Evolutionary conservation across 2,888 invertebrate species (phyloP).

Genomic region (Camponotus fellah): DNA sequence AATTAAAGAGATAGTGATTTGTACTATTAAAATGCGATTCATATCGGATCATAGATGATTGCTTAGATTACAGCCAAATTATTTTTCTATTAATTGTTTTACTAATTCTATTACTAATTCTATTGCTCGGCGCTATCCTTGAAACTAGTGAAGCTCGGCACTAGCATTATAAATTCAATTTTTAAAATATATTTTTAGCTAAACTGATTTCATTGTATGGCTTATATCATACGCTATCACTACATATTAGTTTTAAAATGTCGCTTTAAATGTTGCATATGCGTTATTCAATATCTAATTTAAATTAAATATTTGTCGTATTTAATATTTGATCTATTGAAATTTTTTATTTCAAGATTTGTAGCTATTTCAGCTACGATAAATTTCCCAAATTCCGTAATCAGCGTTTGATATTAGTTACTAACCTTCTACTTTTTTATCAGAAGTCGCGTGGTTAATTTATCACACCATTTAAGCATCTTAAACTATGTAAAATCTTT

Average conservation of each 20-base stretch:
- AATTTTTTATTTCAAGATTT: not conserved
- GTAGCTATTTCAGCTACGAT: not conserved
- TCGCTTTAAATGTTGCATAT: not conserved
- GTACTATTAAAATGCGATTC: not conserved
- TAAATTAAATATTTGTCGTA: slow-evolving; percentile 10
- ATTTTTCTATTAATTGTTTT: slow-evolving; percentile 25
- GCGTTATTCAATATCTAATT: not conserved
- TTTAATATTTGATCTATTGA: slow-evolving; percentile 3
- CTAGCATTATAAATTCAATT: not conserved
- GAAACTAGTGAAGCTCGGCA: slow-evolving; percentile 20
- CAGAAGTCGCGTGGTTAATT: slow-evolving; percentile 19
- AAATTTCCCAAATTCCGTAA: not conserved
- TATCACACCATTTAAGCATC: slow-evolving; percentile 3
- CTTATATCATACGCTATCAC: not conserved
- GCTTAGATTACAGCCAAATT: not conserved
- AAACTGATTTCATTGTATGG: not conserved
- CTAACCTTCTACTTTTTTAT: slow-evolving; percentile 2
- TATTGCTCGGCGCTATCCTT: not conserved
- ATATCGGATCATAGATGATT: not conserved
- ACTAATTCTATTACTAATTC: too few species aligned
- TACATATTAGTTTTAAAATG: not conserved
- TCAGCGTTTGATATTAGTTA: not conserved
- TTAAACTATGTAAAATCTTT: not conserved
- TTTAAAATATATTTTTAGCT: not conserved
- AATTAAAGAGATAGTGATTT: slow-evolving; percentile 10